Base-by-base conservation (phyloP, 2,113 vertebrate genomes). In the Bufo bufo region DNA sequence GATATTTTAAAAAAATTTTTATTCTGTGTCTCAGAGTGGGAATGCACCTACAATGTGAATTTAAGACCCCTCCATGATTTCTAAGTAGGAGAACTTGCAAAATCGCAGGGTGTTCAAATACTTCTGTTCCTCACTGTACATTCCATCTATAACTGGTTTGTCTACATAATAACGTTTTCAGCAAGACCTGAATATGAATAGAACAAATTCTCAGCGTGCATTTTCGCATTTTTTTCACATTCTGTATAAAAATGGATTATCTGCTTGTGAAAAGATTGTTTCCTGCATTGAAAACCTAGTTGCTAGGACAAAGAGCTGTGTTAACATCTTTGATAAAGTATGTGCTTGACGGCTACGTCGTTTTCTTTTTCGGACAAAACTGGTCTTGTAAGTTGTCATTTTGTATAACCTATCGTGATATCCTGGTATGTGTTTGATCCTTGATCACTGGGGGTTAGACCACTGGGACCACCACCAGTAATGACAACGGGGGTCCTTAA, bases 61-160 rank as follows among this genome's bases (percentile, higher is more conserved):
- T 33, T 33, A 0, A 33, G 33, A 33, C 33, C 33, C 33, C 33
- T 33, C 33, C 33, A 33, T 33, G 33, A 33, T 33, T 33, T 33
- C 33, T 33, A 33, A 33, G 33, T 33, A 1, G 33, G 33, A 33
- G 33, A 33, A 33, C 33, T 33, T 33, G 33, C 33, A 33, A 33
- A 33, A 33, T 33, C 33, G 33, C 33, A 33, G 33, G 33, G 33
- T 33, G 33, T 33, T 33, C 33, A 33, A 33, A 33, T 33, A 33
- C 33, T 33, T 33, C 33, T 33, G 33, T 33, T 33, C 33, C 33
- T 33, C 33, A 33, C 33, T 33, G 33, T 33, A 33, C 19, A 65
- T 78, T 86, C 71, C 58, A 86, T 19, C 58, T 78, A 43, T 43
- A 77, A 75, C 84, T 77, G 84, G 72, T 86, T 63, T 86, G 61